Conservation (phyloP, 1,140 invertebrate species). For the Drosophila nannoptera region DNA sequence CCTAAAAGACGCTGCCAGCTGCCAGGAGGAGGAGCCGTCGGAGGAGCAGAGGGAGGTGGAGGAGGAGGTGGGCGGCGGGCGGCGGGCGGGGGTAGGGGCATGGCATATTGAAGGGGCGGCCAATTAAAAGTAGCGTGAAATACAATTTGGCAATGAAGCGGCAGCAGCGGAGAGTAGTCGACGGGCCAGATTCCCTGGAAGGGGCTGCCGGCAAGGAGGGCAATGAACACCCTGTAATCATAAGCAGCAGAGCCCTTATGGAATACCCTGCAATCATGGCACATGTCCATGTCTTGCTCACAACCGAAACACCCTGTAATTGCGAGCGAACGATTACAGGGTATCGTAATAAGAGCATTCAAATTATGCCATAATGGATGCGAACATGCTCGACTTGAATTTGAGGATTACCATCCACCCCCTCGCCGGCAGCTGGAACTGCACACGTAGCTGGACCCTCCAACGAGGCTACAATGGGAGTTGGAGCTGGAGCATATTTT, state of each 20-base stretch:
- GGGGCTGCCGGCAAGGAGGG: background rate
- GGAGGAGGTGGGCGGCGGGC: too few relatives aligned
- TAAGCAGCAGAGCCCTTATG: too few relatives aligned
- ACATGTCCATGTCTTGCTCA: too few relatives aligned
- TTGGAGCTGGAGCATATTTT: slow-evolving; percentile 1
- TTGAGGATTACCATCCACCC: slow-evolving; percentile 38
- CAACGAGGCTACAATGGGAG: background rate
- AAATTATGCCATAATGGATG: slow-evolving; percentile 52
- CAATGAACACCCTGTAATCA: too few relatives aligned
- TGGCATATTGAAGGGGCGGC: slow-evolving; percentile 38
- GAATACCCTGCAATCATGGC: too few relatives aligned
- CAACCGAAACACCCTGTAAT: too few relatives aligned
- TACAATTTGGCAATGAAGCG: slow-evolving; percentile 52
- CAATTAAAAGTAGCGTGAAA: slow-evolving; percentile 73
- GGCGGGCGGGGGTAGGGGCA: background rate
- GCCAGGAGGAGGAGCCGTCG: too few relatives aligned
- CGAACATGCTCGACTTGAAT: slow-evolving; percentile 43
- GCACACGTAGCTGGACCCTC: too few relatives aligned
- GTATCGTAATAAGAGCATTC: slow-evolving; percentile 17
- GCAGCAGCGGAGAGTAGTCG: background rate
- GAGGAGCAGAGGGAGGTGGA: too few relatives aligned
- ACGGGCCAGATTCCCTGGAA: background rate
- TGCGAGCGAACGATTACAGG: background rate
- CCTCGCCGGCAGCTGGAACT: slow-evolving; percentile 5
- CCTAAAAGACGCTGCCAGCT: slow-evolving; percentile 43